Percentiles rank a stretch among this genome's conserved stretches.
Evolutionary conservation across 1,140 invertebrate species (phyloP).

Genomic region (Tetraneura akinire): DNA sequence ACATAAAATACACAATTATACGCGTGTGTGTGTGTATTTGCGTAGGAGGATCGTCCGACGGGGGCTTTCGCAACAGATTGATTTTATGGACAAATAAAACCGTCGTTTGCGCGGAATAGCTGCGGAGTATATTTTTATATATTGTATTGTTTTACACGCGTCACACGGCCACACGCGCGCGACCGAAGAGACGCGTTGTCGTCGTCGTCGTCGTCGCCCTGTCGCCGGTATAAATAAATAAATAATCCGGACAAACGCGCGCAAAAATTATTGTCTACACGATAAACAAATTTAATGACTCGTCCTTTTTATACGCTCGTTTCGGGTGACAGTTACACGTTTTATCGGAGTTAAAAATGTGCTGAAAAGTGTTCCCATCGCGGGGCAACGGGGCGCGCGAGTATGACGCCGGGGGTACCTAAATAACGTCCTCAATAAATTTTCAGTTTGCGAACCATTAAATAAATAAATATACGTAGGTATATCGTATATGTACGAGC

Average conservation of each 20-base stretch:
- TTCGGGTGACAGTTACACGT: background rate
- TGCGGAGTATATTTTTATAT: too few relatives aligned
- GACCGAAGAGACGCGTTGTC: background rate
- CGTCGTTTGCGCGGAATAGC: background rate
- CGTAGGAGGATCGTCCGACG: background rate
- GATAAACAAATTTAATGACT: conserved; percentile 33
- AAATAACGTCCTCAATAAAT: conserved; percentile 16
- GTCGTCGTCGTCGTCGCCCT: too few relatives aligned
- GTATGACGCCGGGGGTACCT: background rate
- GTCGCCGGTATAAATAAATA: background rate
- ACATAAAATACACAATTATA: background rate
- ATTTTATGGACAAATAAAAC: conserved; percentile 36
- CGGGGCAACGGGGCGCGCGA: background rate
- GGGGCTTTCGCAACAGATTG: conserved; percentile 27
- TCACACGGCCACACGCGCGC: background rate
- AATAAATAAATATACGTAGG: too few relatives aligned
- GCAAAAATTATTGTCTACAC: conserved; percentile 5
- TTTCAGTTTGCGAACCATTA: conserved; percentile 35
- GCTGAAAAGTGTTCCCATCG: conserved; percentile 8
- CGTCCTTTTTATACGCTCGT: background rate
- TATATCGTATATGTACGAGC: too few relatives aligned
- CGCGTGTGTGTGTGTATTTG: background rate
- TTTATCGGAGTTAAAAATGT: conserved; percentile 1
- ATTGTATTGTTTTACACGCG: conserved; percentile 39
- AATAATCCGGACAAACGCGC: conserved; percentile 10